These are phyloP conservation scores for Spinus olivaceus DNA, from an alignment of 2,797 vertebrate genomes.

Conservation along the genomic window DNA sequence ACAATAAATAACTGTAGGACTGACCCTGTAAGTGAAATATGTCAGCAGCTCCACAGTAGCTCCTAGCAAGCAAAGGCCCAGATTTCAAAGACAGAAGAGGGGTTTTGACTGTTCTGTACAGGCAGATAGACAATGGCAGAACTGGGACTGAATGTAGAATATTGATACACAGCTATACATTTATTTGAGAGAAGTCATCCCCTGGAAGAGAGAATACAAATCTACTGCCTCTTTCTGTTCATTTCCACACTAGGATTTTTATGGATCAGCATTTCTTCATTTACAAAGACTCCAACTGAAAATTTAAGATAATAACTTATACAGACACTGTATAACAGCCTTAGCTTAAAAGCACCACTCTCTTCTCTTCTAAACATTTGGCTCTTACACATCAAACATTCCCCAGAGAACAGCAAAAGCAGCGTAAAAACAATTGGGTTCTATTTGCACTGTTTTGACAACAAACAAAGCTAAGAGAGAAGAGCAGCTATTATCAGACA, in stretches of 20 bases:
- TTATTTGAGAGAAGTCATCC: neutral
- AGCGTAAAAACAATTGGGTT: neutral
- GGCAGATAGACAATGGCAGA: neutral
- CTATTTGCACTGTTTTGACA: conserved; percentile 54
- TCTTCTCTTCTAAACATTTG: conserved; percentile 26
- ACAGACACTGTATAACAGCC: neutral
- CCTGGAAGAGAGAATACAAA: neutral
- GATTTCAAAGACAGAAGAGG: conserved; percentile 6
- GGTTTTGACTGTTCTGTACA: neutral
- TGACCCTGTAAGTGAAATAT: neutral
- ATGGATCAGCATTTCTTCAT: neutral
- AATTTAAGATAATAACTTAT: neutral
- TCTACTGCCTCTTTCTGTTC: neutral
- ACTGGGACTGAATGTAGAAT: neutral
- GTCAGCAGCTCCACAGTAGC: neutral
- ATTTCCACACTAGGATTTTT: neutral
- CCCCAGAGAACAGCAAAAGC: conserved; percentile 20
- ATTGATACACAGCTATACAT: neutral
- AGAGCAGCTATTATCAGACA: conserved; percentile 40
- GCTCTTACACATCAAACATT: neutral
- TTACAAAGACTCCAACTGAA: conserved; percentile 9
- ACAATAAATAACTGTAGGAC: conserved; percentile 12
- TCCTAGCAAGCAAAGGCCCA: neutral
- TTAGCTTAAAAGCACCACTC: conserved; percentile 20
- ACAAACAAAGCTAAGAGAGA: conserved; percentile 29